Evolutionary conservation across 2,888 invertebrate genomes (phyloP).

Genomic region (Melanchra persicariae): DNA sequence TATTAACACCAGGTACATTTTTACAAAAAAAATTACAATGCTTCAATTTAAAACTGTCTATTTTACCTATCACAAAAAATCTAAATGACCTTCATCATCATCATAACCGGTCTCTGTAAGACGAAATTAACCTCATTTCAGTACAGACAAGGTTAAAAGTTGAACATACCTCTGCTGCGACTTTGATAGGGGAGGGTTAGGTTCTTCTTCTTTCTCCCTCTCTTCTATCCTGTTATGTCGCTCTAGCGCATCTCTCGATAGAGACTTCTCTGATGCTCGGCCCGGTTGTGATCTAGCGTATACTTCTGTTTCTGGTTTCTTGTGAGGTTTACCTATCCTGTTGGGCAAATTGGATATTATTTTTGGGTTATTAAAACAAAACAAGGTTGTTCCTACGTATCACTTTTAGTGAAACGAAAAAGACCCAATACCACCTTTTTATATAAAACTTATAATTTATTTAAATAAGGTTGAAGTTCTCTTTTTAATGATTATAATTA

Average conservation of each 20-base stretch:
- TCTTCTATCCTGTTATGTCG: constrained; percentile 81
- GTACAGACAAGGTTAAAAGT: not conserved
- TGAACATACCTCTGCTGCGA: constrained; percentile 70
- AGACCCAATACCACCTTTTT: too few relatives aligned
- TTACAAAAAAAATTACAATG: too few relatives aligned
- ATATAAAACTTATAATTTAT: too few relatives aligned
- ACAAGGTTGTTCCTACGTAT: too few relatives aligned
- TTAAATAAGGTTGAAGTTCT: not conserved
- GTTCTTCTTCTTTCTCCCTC: constrained; percentile 76
- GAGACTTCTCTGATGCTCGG: constrained; percentile 87
- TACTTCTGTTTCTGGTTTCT: constrained; percentile 84
- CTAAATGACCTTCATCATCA: too few relatives aligned
- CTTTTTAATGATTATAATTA: not conserved
- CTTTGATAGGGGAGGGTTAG: constrained; percentile 62
- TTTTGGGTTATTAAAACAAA: not conserved
- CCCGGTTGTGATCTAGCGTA: constrained; percentile 86
- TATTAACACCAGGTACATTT: too few relatives aligned
- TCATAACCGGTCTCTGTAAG: too few relatives aligned
- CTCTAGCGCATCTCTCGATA: constrained; percentile 86
- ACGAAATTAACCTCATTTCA: not conserved
- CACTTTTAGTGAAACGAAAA: too few relatives aligned
- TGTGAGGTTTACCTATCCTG: constrained; percentile 91
- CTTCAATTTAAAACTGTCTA: too few relatives aligned
- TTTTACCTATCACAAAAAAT: too few relatives aligned
- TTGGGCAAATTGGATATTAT: not conserved